phyloP scores from a whole-genome alignment of 2,888 invertebrate genomes.

The Oxytorus armatus region DNA sequence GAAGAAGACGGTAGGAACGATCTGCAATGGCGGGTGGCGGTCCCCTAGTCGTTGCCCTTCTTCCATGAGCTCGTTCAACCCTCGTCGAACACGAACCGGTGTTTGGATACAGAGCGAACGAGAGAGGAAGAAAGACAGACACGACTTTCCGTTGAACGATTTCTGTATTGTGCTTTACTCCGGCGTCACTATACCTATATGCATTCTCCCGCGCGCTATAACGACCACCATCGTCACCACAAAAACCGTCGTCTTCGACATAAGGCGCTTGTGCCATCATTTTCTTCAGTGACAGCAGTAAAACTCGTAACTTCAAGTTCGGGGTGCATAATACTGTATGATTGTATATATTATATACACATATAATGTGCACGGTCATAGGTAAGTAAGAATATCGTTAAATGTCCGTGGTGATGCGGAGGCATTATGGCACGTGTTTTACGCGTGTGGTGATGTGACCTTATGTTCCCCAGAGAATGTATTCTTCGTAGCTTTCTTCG shows the following conservation, averaged over 20 bases:
- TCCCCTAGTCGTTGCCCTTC: slow-evolving; percentile 4
- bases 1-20: too few relatives aligned
- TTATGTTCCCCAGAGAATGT: slow-evolving; percentile 42
- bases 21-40: too few relatives aligned
- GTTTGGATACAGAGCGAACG: slow-evolving; percentile 10
- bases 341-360: too few relatives aligned
- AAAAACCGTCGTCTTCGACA: slow-evolving; percentile 71
- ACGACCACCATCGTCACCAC: slow-evolving; percentile 1
- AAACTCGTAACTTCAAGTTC: slow-evolving; percentile 5
- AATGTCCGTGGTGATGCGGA: slow-evolving; percentile 33
- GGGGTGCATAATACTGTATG: slow-evolving; percentile 48
- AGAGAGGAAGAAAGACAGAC: not conserved
- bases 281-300: slow-evolving; percentile 25
- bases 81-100: slow-evolving; percentile 32
- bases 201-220: not conserved
- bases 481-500: slow-evolving; percentile 26
- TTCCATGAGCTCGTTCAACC: not conserved
- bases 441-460: slow-evolving; percentile 73
- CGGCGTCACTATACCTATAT: not conserved
- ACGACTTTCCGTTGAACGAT: slow-evolving; percentile 53
- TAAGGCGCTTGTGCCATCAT: slow-evolving; percentile 62
- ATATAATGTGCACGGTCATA: slow-evolving; percentile 16
- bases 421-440: slow-evolving; percentile 75
- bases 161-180: slow-evolving; percentile 16
- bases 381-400: slow-evolving; percentile 37